Conservation (phyloP, 2,888 invertebrate species). For the Metopia argyrocephala region DNA sequence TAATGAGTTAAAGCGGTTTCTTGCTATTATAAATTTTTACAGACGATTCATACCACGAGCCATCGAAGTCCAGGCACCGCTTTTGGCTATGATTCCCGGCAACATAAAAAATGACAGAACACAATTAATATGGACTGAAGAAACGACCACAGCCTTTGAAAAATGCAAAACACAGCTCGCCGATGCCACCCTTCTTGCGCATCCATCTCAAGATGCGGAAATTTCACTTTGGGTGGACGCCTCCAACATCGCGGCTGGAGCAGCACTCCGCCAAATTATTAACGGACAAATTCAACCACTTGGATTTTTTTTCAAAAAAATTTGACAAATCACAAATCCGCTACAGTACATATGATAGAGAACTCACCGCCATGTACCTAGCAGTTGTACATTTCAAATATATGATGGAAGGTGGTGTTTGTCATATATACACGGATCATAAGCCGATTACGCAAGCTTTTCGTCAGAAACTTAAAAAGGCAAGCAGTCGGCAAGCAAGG, state of each 20-base stretch:
- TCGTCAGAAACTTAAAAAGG: constrained; percentile 3
- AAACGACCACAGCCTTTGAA: constrained; percentile 30
- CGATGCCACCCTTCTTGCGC: constrained; percentile 22
- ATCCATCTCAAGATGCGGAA: background rate
- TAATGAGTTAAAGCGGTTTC: constrained; percentile 4
- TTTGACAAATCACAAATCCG: constrained; percentile 33
- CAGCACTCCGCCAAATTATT: constrained; percentile 6
- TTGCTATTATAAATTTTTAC: background rate
- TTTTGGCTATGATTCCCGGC: constrained; percentile 31
- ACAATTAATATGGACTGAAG: constrained; percentile 6
- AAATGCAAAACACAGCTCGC: constrained; percentile 23
- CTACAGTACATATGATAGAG: constrained; percentile 57
- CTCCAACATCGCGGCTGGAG: constrained; percentile 13
- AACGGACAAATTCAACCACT: background rate
- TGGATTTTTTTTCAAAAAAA: constrained; percentile 45
- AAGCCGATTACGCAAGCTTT: background rate
- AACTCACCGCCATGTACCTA: constrained; percentile 26
- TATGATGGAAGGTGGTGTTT: constrained; percentile 4
- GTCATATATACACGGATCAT: constrained; percentile 39
- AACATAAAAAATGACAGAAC: constrained; percentile 46
- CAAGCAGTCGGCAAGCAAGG: constrained; percentile 3
- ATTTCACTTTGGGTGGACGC: constrained; percentile 41
- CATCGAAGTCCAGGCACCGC: constrained; percentile 25
- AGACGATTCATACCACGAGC: constrained; percentile 34
- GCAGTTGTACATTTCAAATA: constrained; percentile 26